Base-by-base conservation (phyloP, 92 coral and sea anemone genomes). In the Phenganax subtilis region DNA sequence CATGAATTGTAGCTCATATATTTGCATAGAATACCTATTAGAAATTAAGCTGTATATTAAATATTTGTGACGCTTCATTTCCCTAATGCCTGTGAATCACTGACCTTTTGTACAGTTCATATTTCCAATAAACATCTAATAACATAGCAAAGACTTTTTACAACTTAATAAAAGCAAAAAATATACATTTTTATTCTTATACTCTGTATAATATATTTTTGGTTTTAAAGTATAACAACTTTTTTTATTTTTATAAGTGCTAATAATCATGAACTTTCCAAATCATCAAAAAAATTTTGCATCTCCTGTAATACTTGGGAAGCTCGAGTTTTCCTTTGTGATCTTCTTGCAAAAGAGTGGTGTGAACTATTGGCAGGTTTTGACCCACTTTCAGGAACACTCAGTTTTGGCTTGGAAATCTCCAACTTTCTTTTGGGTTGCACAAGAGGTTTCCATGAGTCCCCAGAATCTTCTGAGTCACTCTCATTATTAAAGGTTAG, bases 41-140 rank as follows among this genome's bases (percentile, higher is more conserved):
- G 27, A 61, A 61, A 15, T 5, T 12, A 61, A 58, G 14, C 17
- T 12, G 7, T 61, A 15, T 61, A 15, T 17, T 61, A 61, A 17
- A 28, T 6, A 6, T 61, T 17, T 15, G 25, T 6, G 25, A 6
- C 25, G 6, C 9, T 68, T 68, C 73, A 68, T 37, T 68, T 51
- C 47, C 70, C 9, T 64, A 68, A 62, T 77, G 57, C 82, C 60
- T 58, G 57, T 71, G 62, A 12, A 8, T 6, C 27, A 77, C 71
- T 1, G 52, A 77, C 31, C 30, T 20, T 29, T 77, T 77, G 82
- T 77, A 77, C 82, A 77, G 82, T 52, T 75, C 20, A 12, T 30
- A 77, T 77, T 77, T 77, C 71, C 47, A 58, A 77, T 58, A 27
- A 77, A 71, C 47, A 37, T 37, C 47, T 37, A 37, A 37, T 37